phyloP scores from a whole-genome alignment of 2,888 invertebrate genomes.

The Thereva nobilitata region DNA sequence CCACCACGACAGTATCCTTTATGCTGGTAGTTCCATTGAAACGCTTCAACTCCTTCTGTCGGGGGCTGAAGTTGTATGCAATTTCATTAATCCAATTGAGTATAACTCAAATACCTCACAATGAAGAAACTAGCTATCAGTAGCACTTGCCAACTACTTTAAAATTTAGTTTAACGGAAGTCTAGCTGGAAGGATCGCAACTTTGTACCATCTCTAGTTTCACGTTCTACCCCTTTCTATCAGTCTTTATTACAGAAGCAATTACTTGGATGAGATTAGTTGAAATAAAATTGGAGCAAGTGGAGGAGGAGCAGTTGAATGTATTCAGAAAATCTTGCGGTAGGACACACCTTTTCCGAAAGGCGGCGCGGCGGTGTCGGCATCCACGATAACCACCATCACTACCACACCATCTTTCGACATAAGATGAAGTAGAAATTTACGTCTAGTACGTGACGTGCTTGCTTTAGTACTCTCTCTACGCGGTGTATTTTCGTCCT shows the following conservation, averaged over 20 bases:
- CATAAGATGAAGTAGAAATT: conserved; percentile 15
- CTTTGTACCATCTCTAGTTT: too few species aligned
- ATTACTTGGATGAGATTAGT: conserved; percentile 34
- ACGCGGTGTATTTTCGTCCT: not conserved
- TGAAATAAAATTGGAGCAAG: conserved; percentile 18
- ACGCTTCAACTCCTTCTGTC: too few species aligned
- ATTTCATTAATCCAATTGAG: too few species aligned
- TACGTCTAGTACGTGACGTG: conserved; percentile 32
- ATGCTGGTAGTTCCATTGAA: too few species aligned
- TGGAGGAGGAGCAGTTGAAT: conserved; percentile 5
- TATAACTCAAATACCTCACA: not conserved
- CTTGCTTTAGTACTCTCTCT: not conserved
- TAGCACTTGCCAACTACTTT: conserved; percentile 20
- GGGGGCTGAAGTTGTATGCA: too few species aligned
- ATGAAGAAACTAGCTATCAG: conserved; percentile 27
- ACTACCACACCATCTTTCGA: too few species aligned
- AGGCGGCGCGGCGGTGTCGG: not conserved
- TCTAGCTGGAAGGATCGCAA: conserved; percentile 13
- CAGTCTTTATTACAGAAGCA: conserved; percentile 20
- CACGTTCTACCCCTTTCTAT: conserved; percentile 23
- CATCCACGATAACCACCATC: too few species aligned
- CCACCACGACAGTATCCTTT: too few species aligned
- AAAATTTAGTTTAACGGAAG: conserved; percentile 31
- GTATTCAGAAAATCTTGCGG: conserved; percentile 4
- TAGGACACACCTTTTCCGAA: not conserved